Evolutionary conservation across 30 jellyfish, hydroid and myxozoan genomes (phyloP), one percentile per base, ranked within the genome.

Genomic region (Cassiopea andromeda): DNA sequence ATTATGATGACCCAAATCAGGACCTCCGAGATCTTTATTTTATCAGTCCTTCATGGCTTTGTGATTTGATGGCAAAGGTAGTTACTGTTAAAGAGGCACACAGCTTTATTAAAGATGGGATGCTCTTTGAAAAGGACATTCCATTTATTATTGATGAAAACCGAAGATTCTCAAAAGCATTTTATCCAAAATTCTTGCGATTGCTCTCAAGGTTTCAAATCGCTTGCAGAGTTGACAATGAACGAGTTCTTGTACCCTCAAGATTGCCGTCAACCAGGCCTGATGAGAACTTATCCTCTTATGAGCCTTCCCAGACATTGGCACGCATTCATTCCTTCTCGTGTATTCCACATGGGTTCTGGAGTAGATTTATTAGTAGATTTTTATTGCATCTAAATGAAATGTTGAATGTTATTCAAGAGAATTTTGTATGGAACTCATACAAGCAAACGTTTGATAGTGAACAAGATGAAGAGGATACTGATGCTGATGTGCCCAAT

Each of bases 41-140:
- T 85, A 87, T 96, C 92, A 88, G 90, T 73, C 99, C 99, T 19
- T 96, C 99, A 0, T 96, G 99, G 99, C 87, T 96, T 13, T 91
- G 99, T 71, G 89, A 89, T 58, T 85, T 96, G 17, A 96, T 96
- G 99, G 96, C 98, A 1, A 85, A 92, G 69, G 84, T 96, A 44
- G 97, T 96, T 80, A 96, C 99, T 7, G 97, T 96, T 1, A 82
- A 84, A 45, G 97, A 68, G 49, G 99, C 92, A 4, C 96, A 96
- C 44, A 80, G 50, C 48, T 92, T 92, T 60, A 64, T 92, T 73
- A 69, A 75, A 43, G 92, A 96, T 69, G 99, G 99, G n/a, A 89
- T 96, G 5, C 89, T 96, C 2, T 46, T 48, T 43, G 73, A 71
- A 16, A 75, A 75, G 1, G 74, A 88, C 44, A 88, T 96, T 10